These are phyloP conservation scores for Hipparchia sbordonii DNA, from an alignment of 2,888 invertebrate species.

Conservation along the genomic window DNA sequence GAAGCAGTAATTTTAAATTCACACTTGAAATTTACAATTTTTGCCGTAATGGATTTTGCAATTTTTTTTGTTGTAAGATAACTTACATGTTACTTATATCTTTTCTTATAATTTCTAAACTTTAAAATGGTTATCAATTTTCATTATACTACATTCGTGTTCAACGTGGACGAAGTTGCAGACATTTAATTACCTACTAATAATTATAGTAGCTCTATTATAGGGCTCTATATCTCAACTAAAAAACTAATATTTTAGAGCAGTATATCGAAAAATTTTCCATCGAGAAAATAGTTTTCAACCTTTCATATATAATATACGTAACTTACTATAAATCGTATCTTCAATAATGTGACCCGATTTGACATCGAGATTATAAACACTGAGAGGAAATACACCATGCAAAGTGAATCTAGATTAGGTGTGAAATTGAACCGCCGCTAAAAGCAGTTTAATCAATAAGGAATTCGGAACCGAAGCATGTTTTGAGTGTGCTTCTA, in stretches of 20 bases:
- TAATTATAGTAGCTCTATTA: neutral
- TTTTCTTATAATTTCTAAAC: too few relatives aligned
- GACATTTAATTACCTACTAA: neutral
- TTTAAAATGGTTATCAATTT: too few relatives aligned
- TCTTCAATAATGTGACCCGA: constrained; percentile 6
- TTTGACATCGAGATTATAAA: constrained; percentile 16
- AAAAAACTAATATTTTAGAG: too few relatives aligned
- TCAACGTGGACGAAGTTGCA: neutral
- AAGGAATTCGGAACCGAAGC: constrained; percentile 12
- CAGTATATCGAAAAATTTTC: too few relatives aligned
- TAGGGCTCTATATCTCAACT: too few relatives aligned
- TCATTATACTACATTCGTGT: neutral
- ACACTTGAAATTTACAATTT: neutral
- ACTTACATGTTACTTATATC: too few relatives aligned
- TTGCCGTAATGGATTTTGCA: neutral
- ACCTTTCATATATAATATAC: too few relatives aligned
- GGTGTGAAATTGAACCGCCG: constrained; percentile 16
- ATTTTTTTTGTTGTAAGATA: neutral
- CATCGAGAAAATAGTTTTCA: too few relatives aligned
- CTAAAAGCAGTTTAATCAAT: constrained; percentile 15
- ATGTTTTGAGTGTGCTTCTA: neutral
- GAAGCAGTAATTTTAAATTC: constrained; percentile 9
- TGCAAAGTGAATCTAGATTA: constrained; percentile 12
- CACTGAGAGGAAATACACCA: constrained; percentile 5
- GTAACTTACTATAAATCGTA: neutral